Conservation (phyloP, 2,888 invertebrate genomes). For the Euplagia quadripunctaria region DNA sequence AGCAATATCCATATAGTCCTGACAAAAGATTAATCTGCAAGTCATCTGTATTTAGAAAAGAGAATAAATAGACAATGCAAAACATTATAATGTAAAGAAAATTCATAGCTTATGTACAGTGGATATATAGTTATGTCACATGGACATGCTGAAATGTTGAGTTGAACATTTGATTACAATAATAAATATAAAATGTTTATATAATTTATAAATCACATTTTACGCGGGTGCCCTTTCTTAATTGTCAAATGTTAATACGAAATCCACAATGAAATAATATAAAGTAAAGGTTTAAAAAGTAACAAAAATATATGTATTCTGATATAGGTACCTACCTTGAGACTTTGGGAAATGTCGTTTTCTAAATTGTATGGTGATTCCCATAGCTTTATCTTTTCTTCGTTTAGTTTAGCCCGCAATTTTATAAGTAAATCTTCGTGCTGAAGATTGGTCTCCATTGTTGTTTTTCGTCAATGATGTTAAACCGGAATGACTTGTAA, state of each 20-base stretch:
- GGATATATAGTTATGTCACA: no score
- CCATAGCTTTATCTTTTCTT: conserved; percentile 92
- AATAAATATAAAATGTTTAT: neutral
- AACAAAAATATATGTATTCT: conserved; percentile 2
- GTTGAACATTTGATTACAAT: no score
- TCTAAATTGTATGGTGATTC: conserved; percentile 89
- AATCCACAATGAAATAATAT: neutral
- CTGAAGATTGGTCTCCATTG: conserved; percentile 74
- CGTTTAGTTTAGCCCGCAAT: conserved; percentile 90
- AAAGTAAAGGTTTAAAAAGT: neutral
- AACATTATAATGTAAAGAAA: no score
- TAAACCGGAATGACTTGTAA: conserved; percentile 57
- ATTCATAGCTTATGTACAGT: no score
- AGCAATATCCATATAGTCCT: no score
- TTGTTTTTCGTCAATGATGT: conserved; percentile 12
- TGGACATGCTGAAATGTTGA: no score
- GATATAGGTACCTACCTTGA: conserved; percentile 80
- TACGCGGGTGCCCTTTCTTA: neutral
- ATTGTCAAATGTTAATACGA: neutral
- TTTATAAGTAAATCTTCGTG: conserved; percentile 89
- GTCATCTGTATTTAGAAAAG: no score
- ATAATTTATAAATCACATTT: neutral
- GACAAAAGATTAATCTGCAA: no score
- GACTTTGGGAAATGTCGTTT: conserved; percentile 72
- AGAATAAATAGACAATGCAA: no score